These are phyloP conservation scores for Macroteleia sp. DNA, from an alignment of 2,888 invertebrate species.

Conservation along the genomic window DNA sequence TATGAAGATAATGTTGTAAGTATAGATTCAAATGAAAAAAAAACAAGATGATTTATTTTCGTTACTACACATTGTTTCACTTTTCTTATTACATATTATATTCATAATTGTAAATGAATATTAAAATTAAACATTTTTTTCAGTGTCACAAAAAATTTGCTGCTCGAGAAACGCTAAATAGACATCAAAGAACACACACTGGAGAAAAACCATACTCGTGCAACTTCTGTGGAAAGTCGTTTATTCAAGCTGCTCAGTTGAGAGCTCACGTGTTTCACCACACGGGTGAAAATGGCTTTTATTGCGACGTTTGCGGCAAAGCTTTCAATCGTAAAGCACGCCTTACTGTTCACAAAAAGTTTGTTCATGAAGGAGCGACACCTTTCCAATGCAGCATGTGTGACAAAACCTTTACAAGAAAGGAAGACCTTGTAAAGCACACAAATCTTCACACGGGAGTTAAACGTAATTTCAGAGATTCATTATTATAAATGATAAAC, in stretches of 20 bases:
- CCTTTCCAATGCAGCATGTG: conserved; percentile 86
- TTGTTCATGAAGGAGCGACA: conserved; percentile 87
- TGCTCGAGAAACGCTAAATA: conserved; percentile 92
- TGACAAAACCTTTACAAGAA: conserved; percentile 86
- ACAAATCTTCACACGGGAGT: conserved; percentile 86
- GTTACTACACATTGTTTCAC: no score
- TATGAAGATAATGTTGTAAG: no score
- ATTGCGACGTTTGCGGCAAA: conserved; percentile 87
- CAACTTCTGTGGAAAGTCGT: conserved; percentile 89
- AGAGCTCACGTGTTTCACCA: conserved; percentile 92
- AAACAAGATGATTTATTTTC: no score
- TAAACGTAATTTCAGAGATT: conserved; percentile 86
- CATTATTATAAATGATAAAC: no score
- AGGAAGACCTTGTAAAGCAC: conserved; percentile 87
- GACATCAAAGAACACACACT: conserved; percentile 89
- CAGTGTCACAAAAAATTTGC: conserved; percentile 91
- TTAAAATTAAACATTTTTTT: conserved; percentile 62
- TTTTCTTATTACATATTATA: no score
- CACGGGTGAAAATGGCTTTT: conserved; percentile 88
- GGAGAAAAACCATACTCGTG: conserved; percentile 86
- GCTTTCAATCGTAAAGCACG: conserved; percentile 85
- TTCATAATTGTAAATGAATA: neutral
- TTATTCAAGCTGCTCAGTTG: conserved; percentile 92
- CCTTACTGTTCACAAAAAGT: conserved; percentile 86
- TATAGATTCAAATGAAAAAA: no score